Percentiles rank a stretch among this genome's conserved stretches.
Conservation (phyloP, 2,113 vertebrate genomes). For the Oenanthe oenanthe region DNA sequence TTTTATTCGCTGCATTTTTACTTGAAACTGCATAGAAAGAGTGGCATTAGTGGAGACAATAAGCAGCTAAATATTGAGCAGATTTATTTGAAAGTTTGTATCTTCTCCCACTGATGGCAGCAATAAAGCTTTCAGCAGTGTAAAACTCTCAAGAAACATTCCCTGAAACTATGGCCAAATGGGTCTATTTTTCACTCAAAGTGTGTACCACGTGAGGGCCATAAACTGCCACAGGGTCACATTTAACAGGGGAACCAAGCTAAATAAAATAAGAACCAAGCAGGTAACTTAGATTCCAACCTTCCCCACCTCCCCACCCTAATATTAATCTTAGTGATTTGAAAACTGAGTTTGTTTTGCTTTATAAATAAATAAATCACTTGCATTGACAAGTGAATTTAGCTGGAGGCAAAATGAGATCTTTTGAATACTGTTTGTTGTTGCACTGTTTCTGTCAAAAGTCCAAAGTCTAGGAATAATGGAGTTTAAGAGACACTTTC, state of each 20-base stretch:
- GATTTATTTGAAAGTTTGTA: conserved; percentile 65
- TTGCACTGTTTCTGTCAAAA: background rate
- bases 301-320: background rate
- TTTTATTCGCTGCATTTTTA: background rate
- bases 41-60: background rate
- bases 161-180: conserved; percentile 71
- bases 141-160: conserved; percentile 74
- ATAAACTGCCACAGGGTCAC: conserved; percentile 70
- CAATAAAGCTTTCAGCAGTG: conserved; percentile 71
- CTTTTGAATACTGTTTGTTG: conserved; percentile 10
- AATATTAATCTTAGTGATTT: background rate
- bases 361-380: conserved; percentile 29
- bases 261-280: conserved; percentile 39
- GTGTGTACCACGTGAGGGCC: background rate
- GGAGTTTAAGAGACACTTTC: background rate
- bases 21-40: background rate
- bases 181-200: conserved; percentile 73
- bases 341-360: background rate
- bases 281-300: background rate
- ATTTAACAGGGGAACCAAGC: conserved; percentile 55
- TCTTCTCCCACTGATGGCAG: conserved; percentile 42
- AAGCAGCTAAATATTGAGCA: conserved; percentile 27
- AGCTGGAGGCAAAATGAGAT: conserved; percentile 8
- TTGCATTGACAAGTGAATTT: background rate
- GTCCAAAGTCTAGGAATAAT: background rate